Base-by-base conservation (phyloP, 1,140 invertebrate genomes). In the Riptortus pedestris region DNA sequence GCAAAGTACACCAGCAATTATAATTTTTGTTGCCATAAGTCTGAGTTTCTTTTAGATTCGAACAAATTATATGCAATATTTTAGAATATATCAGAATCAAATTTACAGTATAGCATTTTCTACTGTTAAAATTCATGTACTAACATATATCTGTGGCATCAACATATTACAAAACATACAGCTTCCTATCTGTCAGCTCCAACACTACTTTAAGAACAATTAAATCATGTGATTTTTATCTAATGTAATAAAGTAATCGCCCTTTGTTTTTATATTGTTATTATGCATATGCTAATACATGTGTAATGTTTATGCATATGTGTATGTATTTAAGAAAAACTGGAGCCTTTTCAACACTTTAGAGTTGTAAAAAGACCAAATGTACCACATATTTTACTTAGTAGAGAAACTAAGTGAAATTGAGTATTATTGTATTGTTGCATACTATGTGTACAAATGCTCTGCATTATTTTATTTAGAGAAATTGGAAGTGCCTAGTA, bases 401-500 rank as follows among this genome's bases (percentile, higher is more conserved):
- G 24, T 55, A 55, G 51, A 16, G 22, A 24, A 55, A 55, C 20
- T 55, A 55, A 55, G 51, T 27, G 38, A 61, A 61, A 45, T n/a
- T 27, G 12, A 43, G 16, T 43, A 27, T 43, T 61, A 43, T 31
- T 38, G 31, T 11, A 61, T 45, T 61, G 24, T 47, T 24, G 60
- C 60, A 61, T 61, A 27, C n/a, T 22, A 27, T 24, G 14, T 27
- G 24, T 43, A 27, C 20, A 60, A 45, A 43, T 45, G 38, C 38
- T 45, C 31, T 47, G 60, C 24, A 20, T 61, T 61, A 61, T 20
- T 43, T 61, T 61, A 27, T 61, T 45, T 45, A 43, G 43, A 27
- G 31, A 61, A 43, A 61, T 61, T 61, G 60, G 38, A 61, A 61
- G 60, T 61, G 60, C 60, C 60, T 61, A 61, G 60, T 61, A 38